These are phyloP conservation scores for Hypsibius dujardini DNA, from an alignment of 1,140 invertebrate genomes.

Conservation along the genomic window DNA sequence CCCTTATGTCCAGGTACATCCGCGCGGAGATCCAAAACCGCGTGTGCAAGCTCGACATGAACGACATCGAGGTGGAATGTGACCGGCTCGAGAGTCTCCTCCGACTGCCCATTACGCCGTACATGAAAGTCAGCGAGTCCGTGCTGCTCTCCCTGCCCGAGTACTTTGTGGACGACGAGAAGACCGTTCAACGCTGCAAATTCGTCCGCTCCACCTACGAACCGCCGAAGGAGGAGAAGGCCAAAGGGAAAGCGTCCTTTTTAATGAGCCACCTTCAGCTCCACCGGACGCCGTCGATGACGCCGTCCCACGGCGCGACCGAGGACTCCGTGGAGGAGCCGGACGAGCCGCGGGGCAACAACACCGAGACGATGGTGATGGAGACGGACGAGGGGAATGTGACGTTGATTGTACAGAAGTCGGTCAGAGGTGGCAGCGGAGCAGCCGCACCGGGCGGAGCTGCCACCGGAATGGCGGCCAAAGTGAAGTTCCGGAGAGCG, in stretches of 20 bases:
- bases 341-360: not conserved
- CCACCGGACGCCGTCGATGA: not conserved
- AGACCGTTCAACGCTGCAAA: not conserved
- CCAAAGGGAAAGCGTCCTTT: not conserved
- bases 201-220: too few species aligned
- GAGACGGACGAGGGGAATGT: constrained; percentile 1
- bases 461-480: not conserved
- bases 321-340: not conserved
- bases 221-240: not conserved
- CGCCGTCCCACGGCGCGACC: not conserved
- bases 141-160: not conserved
- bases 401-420: not conserved
- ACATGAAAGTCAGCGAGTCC: not conserved
- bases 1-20: constrained; percentile 38
- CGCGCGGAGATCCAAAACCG: constrained; percentile 74
- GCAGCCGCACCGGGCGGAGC: not conserved
- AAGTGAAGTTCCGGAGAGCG: not conserved
- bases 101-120: constrained; percentile 19
- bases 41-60: constrained; percentile 63
- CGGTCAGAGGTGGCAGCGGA: not conserved
- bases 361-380: not conserved
- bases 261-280: not conserved
- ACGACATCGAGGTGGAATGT: constrained; percentile 59
- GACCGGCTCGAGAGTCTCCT: constrained; percentile 51
- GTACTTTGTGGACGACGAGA: not conserved